phyloP scores from a whole-genome alignment of 2,888 invertebrate species.

The Cryptocephalus primarius region DNA sequence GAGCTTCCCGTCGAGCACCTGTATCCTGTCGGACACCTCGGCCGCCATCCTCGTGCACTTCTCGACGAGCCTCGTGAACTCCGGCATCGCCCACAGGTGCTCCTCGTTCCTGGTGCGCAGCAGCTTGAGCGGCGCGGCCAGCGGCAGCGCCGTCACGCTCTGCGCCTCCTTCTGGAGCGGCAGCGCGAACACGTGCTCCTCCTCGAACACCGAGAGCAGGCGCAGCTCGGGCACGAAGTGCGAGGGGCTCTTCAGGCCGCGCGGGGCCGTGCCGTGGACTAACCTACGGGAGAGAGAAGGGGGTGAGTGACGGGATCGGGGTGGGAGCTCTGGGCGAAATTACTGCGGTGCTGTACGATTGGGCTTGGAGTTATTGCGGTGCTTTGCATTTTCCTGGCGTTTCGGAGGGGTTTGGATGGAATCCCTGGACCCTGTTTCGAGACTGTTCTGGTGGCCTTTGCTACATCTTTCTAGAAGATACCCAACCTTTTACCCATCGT shows the following conservation, averaged over 20 bases:
- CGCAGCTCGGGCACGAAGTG: conserved; percentile 79
- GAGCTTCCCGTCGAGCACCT: conserved; percentile 67
- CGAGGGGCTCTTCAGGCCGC: conserved; percentile 69
- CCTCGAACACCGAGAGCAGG: conserved; percentile 67
- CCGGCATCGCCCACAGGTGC: conserved; percentile 52
- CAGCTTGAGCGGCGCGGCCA: conserved; percentile 77
- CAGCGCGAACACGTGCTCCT: conserved; percentile 74
- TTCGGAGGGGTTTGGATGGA: too few relatives aligned
- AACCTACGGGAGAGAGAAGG: conserved; percentile 48
- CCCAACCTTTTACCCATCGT: too few relatives aligned
- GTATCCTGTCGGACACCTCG: conserved; percentile 70
- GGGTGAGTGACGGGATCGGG: neutral
- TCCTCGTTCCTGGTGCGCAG: conserved; percentile 75
- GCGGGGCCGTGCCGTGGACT: conserved; percentile 81
- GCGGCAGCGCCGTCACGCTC: conserved; percentile 68
- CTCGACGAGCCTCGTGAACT: conserved; percentile 68
- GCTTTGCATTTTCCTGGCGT: too few relatives aligned
- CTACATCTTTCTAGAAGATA: too few relatives aligned
- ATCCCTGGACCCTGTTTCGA: too few relatives aligned
- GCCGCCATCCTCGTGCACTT: conserved; percentile 62
- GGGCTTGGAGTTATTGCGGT: too few relatives aligned
- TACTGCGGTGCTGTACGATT: too few relatives aligned
- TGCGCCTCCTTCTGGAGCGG: conserved; percentile 73
- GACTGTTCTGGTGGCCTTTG: too few relatives aligned
- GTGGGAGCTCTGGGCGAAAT: neutral